phyloP scores from a whole-genome alignment of 2,113 vertebrate genomes.

The Spea bombifrons region DNA sequence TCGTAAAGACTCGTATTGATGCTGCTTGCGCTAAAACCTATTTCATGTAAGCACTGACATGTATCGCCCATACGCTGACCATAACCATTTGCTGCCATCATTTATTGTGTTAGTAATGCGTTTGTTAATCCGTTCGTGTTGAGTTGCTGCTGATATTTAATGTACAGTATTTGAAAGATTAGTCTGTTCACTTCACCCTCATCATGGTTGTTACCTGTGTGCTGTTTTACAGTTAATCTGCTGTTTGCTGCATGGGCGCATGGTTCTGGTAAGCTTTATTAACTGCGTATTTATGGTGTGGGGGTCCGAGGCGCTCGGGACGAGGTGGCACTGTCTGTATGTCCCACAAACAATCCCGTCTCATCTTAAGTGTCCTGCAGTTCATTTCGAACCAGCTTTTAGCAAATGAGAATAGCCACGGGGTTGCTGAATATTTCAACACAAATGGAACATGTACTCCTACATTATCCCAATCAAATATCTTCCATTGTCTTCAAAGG shows the following conservation, averaged over 20 bases:
- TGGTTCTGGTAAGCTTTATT: conserved; percentile 84
- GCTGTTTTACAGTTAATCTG: conserved; percentile 97
- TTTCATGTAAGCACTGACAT: too few species aligned
- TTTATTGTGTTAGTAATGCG: too few species aligned
- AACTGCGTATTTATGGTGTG: conserved; percentile 63
- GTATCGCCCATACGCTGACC: too few species aligned
- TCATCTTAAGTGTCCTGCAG: background rate
- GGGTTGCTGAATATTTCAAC: too few species aligned
- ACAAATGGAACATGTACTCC: too few species aligned
- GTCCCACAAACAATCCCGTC: background rate
- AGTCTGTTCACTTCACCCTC: conserved; percentile 49
- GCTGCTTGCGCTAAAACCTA: too few species aligned
- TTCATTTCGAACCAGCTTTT: background rate
- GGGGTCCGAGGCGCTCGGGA: conserved; percentile 51
- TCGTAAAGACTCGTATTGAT: too few species aligned
- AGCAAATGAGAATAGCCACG: background rate
- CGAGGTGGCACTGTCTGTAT: conserved; percentile 28
- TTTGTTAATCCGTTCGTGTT: too few species aligned
- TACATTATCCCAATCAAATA: too few species aligned
- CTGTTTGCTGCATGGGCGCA: conserved; percentile 90
- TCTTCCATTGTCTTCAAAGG: too few species aligned
- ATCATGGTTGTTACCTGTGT: conserved; percentile 74
- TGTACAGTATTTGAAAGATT: background rate
- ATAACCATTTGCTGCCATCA: too few species aligned
- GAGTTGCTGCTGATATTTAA: background rate